Conservation (phyloP, 2,113 vertebrate genomes). For the Columbina picui region DNA sequence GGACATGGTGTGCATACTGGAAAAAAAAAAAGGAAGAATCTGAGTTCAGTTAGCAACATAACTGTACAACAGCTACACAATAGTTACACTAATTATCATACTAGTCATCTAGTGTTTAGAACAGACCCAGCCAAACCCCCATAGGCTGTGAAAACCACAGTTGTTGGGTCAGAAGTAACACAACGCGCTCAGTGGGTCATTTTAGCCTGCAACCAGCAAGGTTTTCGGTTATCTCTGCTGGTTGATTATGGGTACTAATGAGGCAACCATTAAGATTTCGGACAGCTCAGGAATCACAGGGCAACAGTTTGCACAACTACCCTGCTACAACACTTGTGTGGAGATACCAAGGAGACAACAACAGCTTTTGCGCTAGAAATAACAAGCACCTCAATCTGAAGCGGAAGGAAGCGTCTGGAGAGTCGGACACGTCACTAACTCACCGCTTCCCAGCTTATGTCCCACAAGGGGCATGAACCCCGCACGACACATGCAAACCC, state of each 20-base stretch:
- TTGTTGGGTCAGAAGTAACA: background rate
- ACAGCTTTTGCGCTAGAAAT: background rate
- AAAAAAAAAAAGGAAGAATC: background rate
- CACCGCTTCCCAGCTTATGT: background rate
- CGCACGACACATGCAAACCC: background rate
- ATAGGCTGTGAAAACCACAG: background rate
- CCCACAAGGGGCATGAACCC: background rate
- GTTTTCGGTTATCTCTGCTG: background rate
- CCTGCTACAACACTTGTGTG: background rate
- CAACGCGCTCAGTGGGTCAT: background rate
- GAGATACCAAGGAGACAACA: background rate
- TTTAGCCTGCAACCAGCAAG: background rate
- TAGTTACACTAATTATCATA: background rate
- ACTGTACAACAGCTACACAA: background rate
- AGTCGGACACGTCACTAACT: background rate
- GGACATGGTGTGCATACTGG: conserved; percentile 71
- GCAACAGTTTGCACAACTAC: background rate
- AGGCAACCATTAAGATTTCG: background rate
- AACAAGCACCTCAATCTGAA: no score
- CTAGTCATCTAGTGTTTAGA: background rate
- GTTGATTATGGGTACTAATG: background rate
- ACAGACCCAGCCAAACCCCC: background rate
- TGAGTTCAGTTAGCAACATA: background rate
- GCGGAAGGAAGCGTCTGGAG: background rate
- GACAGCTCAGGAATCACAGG: background rate